Base-by-base conservation (phyloP, 2,888 invertebrate species). In the Hydriomena furcata region DNA sequence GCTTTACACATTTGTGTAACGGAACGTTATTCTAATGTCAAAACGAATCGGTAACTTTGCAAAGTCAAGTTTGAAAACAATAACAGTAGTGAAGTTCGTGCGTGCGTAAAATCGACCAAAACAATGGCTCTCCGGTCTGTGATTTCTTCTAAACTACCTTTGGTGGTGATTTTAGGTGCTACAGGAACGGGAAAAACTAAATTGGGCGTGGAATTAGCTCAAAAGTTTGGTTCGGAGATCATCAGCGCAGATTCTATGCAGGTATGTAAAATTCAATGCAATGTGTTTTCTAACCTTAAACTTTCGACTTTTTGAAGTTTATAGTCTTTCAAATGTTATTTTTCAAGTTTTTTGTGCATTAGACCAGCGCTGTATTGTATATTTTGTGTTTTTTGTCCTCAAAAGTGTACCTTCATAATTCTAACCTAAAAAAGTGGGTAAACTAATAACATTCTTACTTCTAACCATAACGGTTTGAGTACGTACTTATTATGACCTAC, bases 171-270 rank as follows among this genome's bases (percentile, higher is more conserved):
- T 85, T 92, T 99, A 62, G 99, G 99, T 66, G 95, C 98, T 23
- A 99, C 99, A 28, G 99, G 99, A 6, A 95, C 97, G 4, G 99
- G 99, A 47, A 99, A 99, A 91, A 98, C 99, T 0, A 98, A 98
- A 85, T 90, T 99, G 63, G 96, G 97, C 48, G 92, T 99, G 50
- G 96, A 98, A 91, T 89, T 99, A 59, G 98, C 98, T 0, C 93
- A 94, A 68, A 94, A 92, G 74, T 97, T 96, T 81, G 92, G 92
- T 61, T 96, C 97, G 17, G 99, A 99, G 92, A 95, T 99, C 49
- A 96, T 99, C 52, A 98, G 98, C 73, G 98, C 99, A 0, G 99
- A 99, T 93, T 98, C 99, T 11, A 99, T 99, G 98, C 99, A 99
- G 94, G 98, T 97, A 75, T 65, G 73, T 68, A 41, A 51, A 40